Conservation (phyloP, 1,140 invertebrate species). For the Papilio machaon region DNA sequence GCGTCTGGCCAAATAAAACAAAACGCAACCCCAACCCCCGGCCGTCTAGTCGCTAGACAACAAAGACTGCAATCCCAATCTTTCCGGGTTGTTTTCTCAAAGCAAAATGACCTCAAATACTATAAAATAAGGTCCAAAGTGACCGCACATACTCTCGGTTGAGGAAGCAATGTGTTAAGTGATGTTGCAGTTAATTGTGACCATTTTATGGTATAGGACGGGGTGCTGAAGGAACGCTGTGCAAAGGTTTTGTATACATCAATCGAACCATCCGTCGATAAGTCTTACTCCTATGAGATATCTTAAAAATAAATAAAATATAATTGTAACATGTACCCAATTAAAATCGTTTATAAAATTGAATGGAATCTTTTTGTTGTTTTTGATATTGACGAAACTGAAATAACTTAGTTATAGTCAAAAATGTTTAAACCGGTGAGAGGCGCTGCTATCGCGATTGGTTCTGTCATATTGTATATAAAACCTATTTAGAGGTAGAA, state of each 20-base stretch:
- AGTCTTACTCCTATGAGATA: no score
- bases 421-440: no score
- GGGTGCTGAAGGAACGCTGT: constrained; percentile 25
- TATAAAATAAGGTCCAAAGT: constrained; percentile 34
- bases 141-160: constrained; percentile 41
- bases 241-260: background rate
- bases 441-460: no score
- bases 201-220: constrained; percentile 66
- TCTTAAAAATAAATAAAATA: no score
- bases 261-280: background rate
- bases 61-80: constrained; percentile 68
- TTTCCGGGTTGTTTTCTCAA: constrained; percentile 40
- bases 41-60: constrained; percentile 77
- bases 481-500: no score
- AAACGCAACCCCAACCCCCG: constrained; percentile 65
- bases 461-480: no score
- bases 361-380: no score
- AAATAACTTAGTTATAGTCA: no score
- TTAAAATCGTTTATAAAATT: no score
- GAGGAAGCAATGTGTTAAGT: constrained; percentile 74
- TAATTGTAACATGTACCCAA: no score
- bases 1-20: constrained; percentile 73
- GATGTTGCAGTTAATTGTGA: constrained; percentile 75
- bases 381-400: no score
- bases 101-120: constrained; percentile 46